Evolutionary conservation across 2,113 vertebrate genomes (phyloP).

Genomic region (Thymallus thymallus): DNA sequence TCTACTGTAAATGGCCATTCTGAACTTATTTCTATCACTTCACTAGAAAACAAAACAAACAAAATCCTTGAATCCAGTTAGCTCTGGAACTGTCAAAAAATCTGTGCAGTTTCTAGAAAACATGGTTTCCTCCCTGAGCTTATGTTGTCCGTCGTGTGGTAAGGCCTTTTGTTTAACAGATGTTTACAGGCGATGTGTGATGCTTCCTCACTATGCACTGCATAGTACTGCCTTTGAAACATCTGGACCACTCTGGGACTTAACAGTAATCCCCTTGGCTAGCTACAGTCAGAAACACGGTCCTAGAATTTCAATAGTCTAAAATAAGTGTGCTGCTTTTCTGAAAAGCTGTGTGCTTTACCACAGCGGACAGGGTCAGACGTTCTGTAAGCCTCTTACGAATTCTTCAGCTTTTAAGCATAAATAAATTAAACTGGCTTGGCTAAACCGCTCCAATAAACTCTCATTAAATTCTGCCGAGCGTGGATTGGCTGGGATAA

Average conservation of each 20-base stretch:
- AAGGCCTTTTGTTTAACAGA: slow-evolving; percentile 70
- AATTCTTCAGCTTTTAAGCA: slow-evolving; percentile 50
- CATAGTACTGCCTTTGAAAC: slow-evolving; percentile 55
- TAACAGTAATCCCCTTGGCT: slow-evolving; percentile 64
- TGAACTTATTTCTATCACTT: no score
- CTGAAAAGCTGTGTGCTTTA: slow-evolving; percentile 36
- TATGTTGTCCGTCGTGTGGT: slow-evolving; percentile 52
- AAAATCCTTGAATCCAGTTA: slow-evolving; percentile 43
- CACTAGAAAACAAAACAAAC: background rate
- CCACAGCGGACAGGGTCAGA: slow-evolving; percentile 51
- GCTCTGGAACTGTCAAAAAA: slow-evolving; percentile 50
- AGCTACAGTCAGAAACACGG: slow-evolving; percentile 44
- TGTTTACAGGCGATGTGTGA: slow-evolving; percentile 66
- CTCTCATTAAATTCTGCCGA: slow-evolving; percentile 55
- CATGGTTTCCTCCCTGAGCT: slow-evolving; percentile 18
- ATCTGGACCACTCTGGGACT: slow-evolving; percentile 72
- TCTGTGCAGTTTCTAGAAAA: slow-evolving; percentile 38
- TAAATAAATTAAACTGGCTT: slow-evolving; percentile 65
- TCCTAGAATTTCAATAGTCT: slow-evolving; percentile 65
- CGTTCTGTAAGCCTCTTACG: slow-evolving; percentile 65
- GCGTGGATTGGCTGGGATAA: slow-evolving; percentile 39
- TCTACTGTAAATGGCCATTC: no score
- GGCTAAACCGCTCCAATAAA: slow-evolving; percentile 55
- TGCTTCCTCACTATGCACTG: slow-evolving; percentile 52
- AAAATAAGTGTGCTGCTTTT: slow-evolving; percentile 53